phyloP scores from a whole-genome alignment of 2,888 invertebrate species.

The Cordilura impudica region DNA sequence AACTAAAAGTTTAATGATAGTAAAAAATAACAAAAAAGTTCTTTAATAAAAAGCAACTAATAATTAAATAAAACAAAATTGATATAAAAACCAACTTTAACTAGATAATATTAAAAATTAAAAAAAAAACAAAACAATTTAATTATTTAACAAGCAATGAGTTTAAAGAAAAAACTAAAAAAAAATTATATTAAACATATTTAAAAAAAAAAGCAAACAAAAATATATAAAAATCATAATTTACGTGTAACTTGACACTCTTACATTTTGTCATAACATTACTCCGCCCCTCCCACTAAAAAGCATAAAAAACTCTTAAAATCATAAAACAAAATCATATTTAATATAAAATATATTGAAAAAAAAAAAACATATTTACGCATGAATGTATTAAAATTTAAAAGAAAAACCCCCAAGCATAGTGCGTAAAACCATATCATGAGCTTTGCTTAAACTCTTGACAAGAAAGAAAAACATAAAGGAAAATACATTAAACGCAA shows the following conservation, averaged over 20 bases:
- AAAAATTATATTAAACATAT: slow-evolving; percentile 36
- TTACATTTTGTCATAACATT: slow-evolving; percentile 48
- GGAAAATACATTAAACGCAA: slow-evolving; percentile 30
- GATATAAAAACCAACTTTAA: slow-evolving; percentile 45
- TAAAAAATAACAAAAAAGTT: slow-evolving; percentile 39
- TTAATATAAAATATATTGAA: slow-evolving; percentile 8
- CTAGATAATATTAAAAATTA: slow-evolving; percentile 47
- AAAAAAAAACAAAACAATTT: slow-evolving; percentile 11
- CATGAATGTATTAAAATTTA: slow-evolving; percentile 46
- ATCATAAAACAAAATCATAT: slow-evolving; percentile 31
- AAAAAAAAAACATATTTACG: slow-evolving; percentile 25
- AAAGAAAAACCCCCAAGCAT: slow-evolving; percentile 15
- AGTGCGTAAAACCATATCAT: slow-evolving; percentile 70
- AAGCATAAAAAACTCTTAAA: background rate
- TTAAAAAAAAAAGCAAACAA: background rate
- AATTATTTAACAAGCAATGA: slow-evolving; percentile 48
- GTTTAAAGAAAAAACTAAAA: slow-evolving; percentile 46
- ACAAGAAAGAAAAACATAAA: slow-evolving; percentile 23
- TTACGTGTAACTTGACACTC: slow-evolving; percentile 60
- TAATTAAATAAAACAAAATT: slow-evolving; percentile 15
- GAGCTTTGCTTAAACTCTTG: slow-evolving; percentile 70
- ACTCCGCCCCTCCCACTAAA: slow-evolving; percentile 52
- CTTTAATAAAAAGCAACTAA: slow-evolving; percentile 49
- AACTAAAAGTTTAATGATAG: slow-evolving; percentile 49
- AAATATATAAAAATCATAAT: slow-evolving; percentile 39